Evolutionary conservation across 2,797 vertebrate genomes (phyloP).

Genomic region (Notoglanidium macrostoma): DNA sequence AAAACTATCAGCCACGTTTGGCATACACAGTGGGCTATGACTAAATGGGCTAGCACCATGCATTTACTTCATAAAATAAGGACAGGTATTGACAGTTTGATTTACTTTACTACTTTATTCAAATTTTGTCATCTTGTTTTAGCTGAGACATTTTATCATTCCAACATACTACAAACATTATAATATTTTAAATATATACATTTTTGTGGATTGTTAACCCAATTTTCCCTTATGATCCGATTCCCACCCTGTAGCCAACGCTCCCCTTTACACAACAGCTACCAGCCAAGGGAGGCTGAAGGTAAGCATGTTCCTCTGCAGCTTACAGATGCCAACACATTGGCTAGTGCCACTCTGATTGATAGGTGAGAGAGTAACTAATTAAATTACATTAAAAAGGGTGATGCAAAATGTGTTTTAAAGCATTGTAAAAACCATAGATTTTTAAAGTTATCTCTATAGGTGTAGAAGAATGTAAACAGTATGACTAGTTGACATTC

Average conservation of each 20-base stretch:
- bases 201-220: too few species aligned
- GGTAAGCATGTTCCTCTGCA: background rate
- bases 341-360: background rate
- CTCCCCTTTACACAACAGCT: background rate
- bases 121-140: background rate
- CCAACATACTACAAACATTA: background rate
- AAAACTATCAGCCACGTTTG: background rate
- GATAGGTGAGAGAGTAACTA: background rate
- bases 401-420: too few species aligned
- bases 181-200: background rate
- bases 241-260: background rate
- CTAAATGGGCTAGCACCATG: background rate
- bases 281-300: background rate
- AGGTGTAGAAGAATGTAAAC: background rate
- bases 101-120: background rate
- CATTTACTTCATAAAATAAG: too few species aligned
- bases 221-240: too few species aligned
- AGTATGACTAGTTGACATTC: background rate
- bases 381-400: background rate
- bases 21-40: too few species aligned
- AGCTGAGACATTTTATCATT: background rate
- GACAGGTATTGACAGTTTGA: background rate
- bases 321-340: background rate
- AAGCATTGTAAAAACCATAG: background rate
- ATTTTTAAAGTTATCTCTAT: background rate